phyloP scores from a whole-genome alignment of 1,140 invertebrate species.

The Bombus huntii region DNA sequence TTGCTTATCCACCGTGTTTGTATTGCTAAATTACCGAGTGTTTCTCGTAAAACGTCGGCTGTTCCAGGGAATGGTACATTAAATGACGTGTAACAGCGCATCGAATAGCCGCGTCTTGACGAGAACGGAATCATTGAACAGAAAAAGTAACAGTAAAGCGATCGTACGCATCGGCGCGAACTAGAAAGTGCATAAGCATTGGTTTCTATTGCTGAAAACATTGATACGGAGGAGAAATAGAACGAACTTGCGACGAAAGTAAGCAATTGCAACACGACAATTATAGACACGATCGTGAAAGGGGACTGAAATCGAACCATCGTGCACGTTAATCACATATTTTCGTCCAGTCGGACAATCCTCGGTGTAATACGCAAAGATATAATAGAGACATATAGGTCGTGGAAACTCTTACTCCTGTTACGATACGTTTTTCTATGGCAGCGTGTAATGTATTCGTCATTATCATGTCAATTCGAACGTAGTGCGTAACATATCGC shows the following conservation, averaged over 20 bases:
- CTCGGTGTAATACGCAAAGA: neutral
- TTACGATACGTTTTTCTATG: slow-evolving; percentile 2
- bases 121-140: slow-evolving; percentile 32
- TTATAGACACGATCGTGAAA: slow-evolving; percentile 39
- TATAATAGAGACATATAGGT: neutral
- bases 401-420: slow-evolving; percentile 6
- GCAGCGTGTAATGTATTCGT: neutral
- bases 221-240: slow-evolving; percentile 60
- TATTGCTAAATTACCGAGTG: neutral
- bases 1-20: neutral
- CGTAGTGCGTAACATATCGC: neutral
- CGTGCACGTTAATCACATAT: slow-evolving; percentile 40
- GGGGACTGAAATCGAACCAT: slow-evolving; percentile 31
- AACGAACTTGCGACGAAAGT: slow-evolving; percentile 71
- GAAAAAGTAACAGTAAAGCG: slow-evolving; percentile 52
- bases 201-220: slow-evolving; percentile 46
- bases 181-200: slow-evolving; percentile 74
- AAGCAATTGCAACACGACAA: slow-evolving; percentile 59
- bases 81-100: neutral
- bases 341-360: slow-evolving; percentile 7
- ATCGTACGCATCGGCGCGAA: slow-evolving; percentile 55
- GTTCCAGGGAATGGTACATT: neutral
- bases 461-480: slow-evolving; percentile 38
- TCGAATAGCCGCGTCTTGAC: neutral
- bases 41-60: neutral